These are phyloP conservation scores for Ataeniobius toweri DNA, from an alignment of 2,797 vertebrate species.

Conservation along the genomic window DNA sequence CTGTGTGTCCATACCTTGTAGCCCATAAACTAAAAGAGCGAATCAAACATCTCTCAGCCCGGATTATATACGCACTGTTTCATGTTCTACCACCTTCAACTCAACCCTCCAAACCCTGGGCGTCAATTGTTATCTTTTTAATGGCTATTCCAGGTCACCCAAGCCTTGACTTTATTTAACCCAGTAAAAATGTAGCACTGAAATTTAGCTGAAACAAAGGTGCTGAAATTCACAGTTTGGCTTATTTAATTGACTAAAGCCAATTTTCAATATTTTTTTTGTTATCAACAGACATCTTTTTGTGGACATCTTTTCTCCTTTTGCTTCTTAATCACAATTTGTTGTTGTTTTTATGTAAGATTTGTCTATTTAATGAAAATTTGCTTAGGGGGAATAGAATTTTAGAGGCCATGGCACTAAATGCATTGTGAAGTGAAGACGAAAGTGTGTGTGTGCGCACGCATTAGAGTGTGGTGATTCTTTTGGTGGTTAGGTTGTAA, in stretches of 20 bases:
- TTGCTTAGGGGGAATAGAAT: too few species aligned
- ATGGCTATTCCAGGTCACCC: neutral
- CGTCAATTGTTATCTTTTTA: neutral
- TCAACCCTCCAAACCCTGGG: neutral
- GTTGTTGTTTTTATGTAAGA: neutral
- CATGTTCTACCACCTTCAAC: slow-evolving; percentile 15
- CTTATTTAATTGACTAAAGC: neutral
- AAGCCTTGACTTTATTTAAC: neutral
- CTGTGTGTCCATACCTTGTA: slow-evolving; percentile 23
- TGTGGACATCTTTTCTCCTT: neutral
- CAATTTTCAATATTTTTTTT: neutral
- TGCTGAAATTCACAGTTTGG: neutral
- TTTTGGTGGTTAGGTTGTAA: slow-evolving; percentile 83
- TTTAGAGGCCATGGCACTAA: neutral
- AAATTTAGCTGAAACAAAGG: neutral
- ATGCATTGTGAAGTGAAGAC: slow-evolving; percentile 46
- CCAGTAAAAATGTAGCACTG: neutral
- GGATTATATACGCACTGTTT: slow-evolving; percentile 61
- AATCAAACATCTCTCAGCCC: slow-evolving; percentile 81
- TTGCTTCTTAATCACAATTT: neutral
- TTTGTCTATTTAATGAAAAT: neutral
- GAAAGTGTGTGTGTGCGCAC: slow-evolving; percentile 77
- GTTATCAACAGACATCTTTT: neutral
- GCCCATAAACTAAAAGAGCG: slow-evolving; percentile 80
- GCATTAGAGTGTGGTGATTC: slow-evolving; percentile 26